Evolutionary conservation across 2,888 invertebrate species (phyloP).

Genomic region (Idaea dimidiata): DNA sequence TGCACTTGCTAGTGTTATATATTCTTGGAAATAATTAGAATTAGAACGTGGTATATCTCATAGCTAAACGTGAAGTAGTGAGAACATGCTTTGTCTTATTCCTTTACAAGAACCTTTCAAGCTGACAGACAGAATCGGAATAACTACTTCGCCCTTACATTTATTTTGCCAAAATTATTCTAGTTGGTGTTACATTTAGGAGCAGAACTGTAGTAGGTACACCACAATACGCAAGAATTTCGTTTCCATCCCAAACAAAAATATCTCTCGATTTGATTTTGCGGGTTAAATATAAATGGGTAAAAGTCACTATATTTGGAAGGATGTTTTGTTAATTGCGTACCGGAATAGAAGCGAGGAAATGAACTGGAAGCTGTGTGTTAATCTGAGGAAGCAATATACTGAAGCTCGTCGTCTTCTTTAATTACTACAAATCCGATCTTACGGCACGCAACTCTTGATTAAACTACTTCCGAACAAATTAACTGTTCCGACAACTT

Average conservation of each 20-base stretch:
- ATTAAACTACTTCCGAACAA: constrained; percentile 61
- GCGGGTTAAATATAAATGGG: neutral
- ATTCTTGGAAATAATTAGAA: too few species aligned
- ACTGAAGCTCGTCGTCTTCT: constrained; percentile 45
- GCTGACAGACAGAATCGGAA: too few species aligned
- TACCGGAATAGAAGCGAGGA: constrained; percentile 53
- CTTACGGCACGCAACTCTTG: constrained; percentile 43
- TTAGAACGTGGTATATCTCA: too few species aligned
- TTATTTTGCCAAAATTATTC: too few species aligned
- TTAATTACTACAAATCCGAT: constrained; percentile 58
- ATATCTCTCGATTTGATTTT: neutral
- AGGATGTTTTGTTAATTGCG: constrained; percentile 44
- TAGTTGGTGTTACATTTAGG: too few species aligned
- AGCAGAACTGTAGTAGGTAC: neutral
- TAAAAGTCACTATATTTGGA: constrained; percentile 29
- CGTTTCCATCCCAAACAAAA: neutral
- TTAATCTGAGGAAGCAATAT: constrained; percentile 66
- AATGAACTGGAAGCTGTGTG: constrained; percentile 60
- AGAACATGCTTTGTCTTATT: too few species aligned
- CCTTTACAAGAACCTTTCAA: too few species aligned
- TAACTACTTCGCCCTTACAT: too few species aligned
- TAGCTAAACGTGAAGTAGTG: too few species aligned
- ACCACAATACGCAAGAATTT: neutral
- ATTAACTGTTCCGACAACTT: constrained; percentile 40
- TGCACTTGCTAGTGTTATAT: too few species aligned